phyloP scores from a whole-genome alignment of 2,113 vertebrate species.

The Ictalurus furcatus region DNA sequence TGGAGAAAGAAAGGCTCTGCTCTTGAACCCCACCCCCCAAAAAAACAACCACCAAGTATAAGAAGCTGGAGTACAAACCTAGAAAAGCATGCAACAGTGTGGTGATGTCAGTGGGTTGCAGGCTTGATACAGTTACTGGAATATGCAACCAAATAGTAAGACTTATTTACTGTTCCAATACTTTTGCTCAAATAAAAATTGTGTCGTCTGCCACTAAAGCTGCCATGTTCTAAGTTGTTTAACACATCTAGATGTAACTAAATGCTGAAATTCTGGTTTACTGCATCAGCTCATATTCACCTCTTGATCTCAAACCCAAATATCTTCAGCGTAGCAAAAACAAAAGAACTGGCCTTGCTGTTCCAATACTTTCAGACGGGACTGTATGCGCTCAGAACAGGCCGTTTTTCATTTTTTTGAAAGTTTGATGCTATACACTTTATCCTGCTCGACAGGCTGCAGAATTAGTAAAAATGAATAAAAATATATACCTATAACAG shows the following conservation, averaged over 20 bases:
- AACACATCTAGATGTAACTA: background rate
- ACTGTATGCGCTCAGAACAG: background rate
- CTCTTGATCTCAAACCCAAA: background rate
- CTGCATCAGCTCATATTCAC: background rate
- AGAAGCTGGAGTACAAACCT: too few relatives aligned
- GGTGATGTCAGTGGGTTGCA: too few relatives aligned
- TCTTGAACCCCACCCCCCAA: background rate
- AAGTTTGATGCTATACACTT: background rate
- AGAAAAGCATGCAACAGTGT: too few relatives aligned
- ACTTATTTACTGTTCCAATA: too few relatives aligned
- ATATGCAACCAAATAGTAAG: too few relatives aligned
- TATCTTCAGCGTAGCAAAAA: too few relatives aligned
- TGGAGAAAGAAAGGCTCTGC: background rate
- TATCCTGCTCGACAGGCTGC: background rate
- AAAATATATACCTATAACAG: background rate
- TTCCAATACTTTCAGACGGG: too few relatives aligned
- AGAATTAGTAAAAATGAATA: background rate
- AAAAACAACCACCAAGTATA: too few relatives aligned
- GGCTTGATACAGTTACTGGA: too few relatives aligned
- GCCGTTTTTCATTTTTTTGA: background rate
- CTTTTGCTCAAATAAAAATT: background rate
- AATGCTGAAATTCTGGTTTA: background rate
- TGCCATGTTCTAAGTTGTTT: background rate
- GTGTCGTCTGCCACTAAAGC: background rate
- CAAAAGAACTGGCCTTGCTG: background rate